Evolutionary conservation across 2,113 vertebrate species (phyloP), one percentile per base, ranked within the genome.

Genomic region (Callorhinus ursinus): DNA sequence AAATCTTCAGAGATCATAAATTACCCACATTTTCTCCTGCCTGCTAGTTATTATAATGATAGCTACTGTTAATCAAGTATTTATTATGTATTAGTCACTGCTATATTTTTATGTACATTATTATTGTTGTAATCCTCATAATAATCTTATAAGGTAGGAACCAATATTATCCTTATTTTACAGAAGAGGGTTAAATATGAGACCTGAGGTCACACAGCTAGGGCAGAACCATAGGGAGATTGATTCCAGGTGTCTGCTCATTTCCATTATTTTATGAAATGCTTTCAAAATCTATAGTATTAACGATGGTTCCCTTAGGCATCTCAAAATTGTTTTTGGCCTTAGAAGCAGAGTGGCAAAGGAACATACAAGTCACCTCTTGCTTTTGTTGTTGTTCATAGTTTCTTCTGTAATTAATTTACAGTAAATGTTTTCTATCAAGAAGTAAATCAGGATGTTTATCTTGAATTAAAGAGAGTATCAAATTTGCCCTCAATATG

Each of bases 401-500:
- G 79, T 81, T 88, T 91, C 33, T 90, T 93, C 28, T 53, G 33
- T 63, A 80, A 55, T 92, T 95, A 85, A 86, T 72, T 79, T 88
- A 65, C 4, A 63, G 28, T 46, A 81, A 51, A 19, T 84, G 3
- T 65, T 83, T 95, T 77, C 55, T 63, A 31, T 15, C 15, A 74
- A 91, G 33, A 95, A 51, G 6, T 51, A 93, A 88, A 85, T 1
- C 26, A 86, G 4, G n/a, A 36, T 79, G 22, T 88, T 93, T 95
- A 67, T 87, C 14, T 72, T 72, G 46, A 81, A 31, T n/a, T 89
- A 59, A 93, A 83, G 63, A 91, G 33, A 92, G 90, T 80, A 61
- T 53, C 67, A 85, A 14, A 49, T 57, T 67, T 53, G 2, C 24
- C 53, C 53, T 92, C 81, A 28, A 28, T 18, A 16, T 80, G 7